Conservation (phyloP, 2,888 invertebrate genomes). For the Spisula solida region DNA sequence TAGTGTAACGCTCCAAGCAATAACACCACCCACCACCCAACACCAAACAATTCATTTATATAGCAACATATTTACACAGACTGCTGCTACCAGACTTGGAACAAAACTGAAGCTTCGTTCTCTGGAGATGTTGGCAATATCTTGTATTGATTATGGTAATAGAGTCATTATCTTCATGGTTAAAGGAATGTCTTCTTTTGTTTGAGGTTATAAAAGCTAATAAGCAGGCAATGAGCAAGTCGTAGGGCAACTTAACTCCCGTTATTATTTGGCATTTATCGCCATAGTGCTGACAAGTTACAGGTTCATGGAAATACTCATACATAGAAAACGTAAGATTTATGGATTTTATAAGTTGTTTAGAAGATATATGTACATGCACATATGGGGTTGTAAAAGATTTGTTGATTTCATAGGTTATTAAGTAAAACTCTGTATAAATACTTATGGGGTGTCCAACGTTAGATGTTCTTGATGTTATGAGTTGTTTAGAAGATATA, state of each 20-base stretch:
- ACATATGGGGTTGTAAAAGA: no score
- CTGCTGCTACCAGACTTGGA: background rate
- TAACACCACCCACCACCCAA: no score
- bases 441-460: no score
- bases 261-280: background rate
- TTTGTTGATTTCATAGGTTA: no score
- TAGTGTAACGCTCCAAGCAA: no score
- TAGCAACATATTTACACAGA: background rate
- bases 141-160: conserved; percentile 25
- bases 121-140: background rate
- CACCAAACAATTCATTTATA: background rate
- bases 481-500: no score
- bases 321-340: no score
- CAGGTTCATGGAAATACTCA: background rate
- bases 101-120: background rate
- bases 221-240: conserved; percentile 4
- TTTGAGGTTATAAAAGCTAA: conserved; percentile 4
- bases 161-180: conserved; percentile 13
- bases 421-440: no score
- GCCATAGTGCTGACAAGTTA: background rate
- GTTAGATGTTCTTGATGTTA: no score
- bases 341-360: no score
- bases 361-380: no score
- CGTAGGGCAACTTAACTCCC: background rate
- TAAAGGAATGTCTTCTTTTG: conserved; percentile 8